phyloP scores from a whole-genome alignment of 1,140 invertebrate species.

The Drosophila quadrilineata region DNA sequence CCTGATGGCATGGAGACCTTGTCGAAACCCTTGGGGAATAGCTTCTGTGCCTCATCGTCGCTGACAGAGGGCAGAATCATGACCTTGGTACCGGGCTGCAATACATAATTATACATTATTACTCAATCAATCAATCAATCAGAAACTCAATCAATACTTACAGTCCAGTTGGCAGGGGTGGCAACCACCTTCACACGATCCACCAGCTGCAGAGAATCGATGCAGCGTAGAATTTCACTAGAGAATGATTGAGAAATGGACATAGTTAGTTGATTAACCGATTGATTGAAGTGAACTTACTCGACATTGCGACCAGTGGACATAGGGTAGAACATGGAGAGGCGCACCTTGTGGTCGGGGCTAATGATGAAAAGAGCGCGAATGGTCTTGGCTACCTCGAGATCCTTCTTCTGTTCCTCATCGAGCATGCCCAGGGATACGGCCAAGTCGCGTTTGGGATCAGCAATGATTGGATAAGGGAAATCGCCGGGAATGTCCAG shows the following conservation, averaged over 20 bases:
- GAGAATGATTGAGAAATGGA: conserved; percentile 53
- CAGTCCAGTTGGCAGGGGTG: conserved; percentile 94
- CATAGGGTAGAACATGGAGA: conserved; percentile 94
- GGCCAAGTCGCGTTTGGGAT: conserved; percentile 89
- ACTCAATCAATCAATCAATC: background rate
- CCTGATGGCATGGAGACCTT: conserved; percentile 89
- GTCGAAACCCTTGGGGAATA: conserved; percentile 89
- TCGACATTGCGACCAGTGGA: conserved; percentile 95
- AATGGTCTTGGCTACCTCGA: conserved; percentile 89
- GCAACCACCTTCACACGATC: conserved; percentile 87
- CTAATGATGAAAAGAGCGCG: conserved; percentile 94
- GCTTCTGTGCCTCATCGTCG: conserved; percentile 86
- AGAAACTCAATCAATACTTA: conserved; percentile 81
- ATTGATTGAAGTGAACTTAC: conserved; percentile 83
- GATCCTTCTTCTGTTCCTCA: conserved; percentile 87
- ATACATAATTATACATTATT: conserved; percentile 7
- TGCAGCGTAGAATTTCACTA: conserved; percentile 93
- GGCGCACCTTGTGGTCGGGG: conserved; percentile 89
- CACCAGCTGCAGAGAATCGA: conserved; percentile 94
- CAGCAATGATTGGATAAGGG: conserved; percentile 94
- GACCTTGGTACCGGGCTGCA: conserved; percentile 88
- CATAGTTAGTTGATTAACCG: background rate
- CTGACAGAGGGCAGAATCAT: conserved; percentile 91
- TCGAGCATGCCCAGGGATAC: conserved; percentile 93
- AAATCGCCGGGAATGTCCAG: conserved; percentile 86